phyloP scores from a whole-genome alignment of 2,888 invertebrate species.

The Crematogaster levior region DNA sequence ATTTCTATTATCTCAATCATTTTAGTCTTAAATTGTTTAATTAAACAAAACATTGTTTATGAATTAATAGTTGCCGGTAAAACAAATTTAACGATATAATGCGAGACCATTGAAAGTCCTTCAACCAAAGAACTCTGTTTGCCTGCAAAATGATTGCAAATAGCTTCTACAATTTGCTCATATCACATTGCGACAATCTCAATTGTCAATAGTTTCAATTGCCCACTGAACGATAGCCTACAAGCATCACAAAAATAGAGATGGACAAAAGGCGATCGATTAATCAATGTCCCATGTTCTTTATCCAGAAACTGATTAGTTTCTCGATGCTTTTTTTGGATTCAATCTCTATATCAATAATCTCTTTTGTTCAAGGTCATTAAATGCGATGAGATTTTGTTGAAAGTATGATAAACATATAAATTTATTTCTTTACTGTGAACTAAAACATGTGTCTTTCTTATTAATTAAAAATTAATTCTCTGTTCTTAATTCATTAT shows the following conservation, averaged over 20 bases:
- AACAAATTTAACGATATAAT: background rate
- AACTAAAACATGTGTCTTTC: background rate
- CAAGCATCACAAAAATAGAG: slow-evolving; percentile 9
- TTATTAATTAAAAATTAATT: background rate
- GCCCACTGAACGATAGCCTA: background rate
- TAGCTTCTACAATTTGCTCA: background rate
- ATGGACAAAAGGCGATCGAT: background rate
- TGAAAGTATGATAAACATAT: background rate
- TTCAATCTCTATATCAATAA: background rate
- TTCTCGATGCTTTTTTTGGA: background rate
- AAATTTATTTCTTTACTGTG: background rate
- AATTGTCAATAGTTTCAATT: slow-evolving; percentile 3
- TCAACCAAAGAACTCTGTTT: background rate
- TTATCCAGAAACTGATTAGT: background rate
- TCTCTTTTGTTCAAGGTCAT: background rate
- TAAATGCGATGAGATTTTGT: background rate
- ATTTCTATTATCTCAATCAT: background rate
- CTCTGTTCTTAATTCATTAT: background rate
- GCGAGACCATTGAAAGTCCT: background rate
- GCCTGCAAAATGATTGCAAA: background rate
- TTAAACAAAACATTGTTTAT: background rate
- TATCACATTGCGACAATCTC: background rate
- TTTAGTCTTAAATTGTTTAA: background rate
- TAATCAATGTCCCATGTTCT: background rate
- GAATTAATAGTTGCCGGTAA: background rate